Percentiles rank a stretch among this genome's conserved stretches.
Evolutionary conservation across 2,888 invertebrate genomes (phyloP).

Genomic region (Gymnocheta viridis): DNA sequence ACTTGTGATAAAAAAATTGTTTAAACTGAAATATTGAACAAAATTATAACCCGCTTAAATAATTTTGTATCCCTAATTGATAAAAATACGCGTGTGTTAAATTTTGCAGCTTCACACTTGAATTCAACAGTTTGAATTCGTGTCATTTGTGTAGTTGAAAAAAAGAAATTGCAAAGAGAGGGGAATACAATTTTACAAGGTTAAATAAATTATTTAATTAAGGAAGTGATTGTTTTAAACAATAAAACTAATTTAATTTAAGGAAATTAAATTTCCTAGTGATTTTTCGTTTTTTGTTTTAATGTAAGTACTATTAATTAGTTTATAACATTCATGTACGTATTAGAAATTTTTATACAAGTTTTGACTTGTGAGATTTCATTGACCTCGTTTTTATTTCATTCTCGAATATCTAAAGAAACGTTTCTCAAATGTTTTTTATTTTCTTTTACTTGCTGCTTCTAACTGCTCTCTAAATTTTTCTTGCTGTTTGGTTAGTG

Average conservation of each 20-base stretch:
- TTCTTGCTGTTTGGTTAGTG: slow-evolving; percentile 9
- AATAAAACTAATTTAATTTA: not conserved
- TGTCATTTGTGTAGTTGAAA: slow-evolving; percentile 42
- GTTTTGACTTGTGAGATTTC: slow-evolving; percentile 27
- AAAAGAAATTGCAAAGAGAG: slow-evolving; percentile 20
- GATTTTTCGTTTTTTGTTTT: slow-evolving; percentile 27
- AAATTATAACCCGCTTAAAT: not conserved
- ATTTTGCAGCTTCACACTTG: slow-evolving; percentile 12
- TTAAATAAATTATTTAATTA: slow-evolving; percentile 49
- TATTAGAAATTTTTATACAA: not conserved
- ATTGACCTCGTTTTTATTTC: slow-evolving; percentile 62
- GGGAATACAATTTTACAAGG: slow-evolving; percentile 40
- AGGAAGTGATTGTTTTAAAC: slow-evolving; percentile 35
- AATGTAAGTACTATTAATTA: slow-evolving; percentile 41
- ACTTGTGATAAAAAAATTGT: slow-evolving; percentile 74
- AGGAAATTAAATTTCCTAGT: slow-evolving; percentile 39
- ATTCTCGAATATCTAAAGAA: slow-evolving; percentile 17
- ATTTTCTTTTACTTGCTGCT: slow-evolving; percentile 21
- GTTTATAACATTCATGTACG: not conserved
- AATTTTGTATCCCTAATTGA: not conserved
- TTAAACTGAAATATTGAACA: slow-evolving; percentile 40
- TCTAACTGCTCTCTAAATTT: slow-evolving; percentile 4
- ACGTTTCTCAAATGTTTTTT: slow-evolving; percentile 28
- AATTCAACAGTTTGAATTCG: slow-evolving; percentile 73
- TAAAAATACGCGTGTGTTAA: slow-evolving; percentile 17